These are phyloP conservation scores for Oscheius myriophilus DNA, from an alignment of 2,888 invertebrate genomes.

Conservation along the genomic window DNA sequence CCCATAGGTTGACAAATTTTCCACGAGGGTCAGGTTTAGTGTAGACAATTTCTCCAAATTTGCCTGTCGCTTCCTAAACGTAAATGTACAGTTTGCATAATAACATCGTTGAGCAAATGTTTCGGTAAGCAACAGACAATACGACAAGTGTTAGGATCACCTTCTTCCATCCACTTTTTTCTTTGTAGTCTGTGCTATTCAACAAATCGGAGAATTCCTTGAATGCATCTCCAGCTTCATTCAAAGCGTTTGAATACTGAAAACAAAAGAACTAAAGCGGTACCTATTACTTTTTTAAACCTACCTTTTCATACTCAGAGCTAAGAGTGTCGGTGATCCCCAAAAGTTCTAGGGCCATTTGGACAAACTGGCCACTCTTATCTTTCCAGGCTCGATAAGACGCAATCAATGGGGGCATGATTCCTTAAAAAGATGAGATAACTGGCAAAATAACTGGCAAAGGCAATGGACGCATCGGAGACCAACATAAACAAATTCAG, in stretches of 20 bases:
- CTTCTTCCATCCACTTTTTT: conserved; percentile 22
- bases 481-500: too few relatives aligned
- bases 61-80: conserved; percentile 17
- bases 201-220: conserved; percentile 2
- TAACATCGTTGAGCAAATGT: too few relatives aligned
- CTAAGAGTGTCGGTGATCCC: conserved; percentile 13
- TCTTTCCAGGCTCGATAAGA: too few relatives aligned
- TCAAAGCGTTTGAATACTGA: conserved; percentile 7
- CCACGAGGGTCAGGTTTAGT: not conserved
- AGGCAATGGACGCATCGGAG: too few relatives aligned
- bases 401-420: too few relatives aligned
- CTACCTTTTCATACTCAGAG: not conserved
- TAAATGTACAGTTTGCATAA: too few relatives aligned
- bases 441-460: too few relatives aligned
- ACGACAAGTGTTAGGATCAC: too few relatives aligned
- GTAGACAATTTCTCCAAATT: not conserved
- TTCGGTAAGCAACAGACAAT: too few relatives aligned
- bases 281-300: too few relatives aligned
- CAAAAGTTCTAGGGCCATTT: not conserved
- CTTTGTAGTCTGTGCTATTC: conserved; percentile 3
- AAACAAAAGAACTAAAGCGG: not conserved
- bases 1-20: conserved; percentile 20
- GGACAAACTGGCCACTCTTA: too few relatives aligned
- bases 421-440: too few relatives aligned
- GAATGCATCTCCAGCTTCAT: conserved; percentile 16